Evolutionary conservation across 2,888 invertebrate genomes (phyloP).

Genomic region (Acleris emargana): DNA sequence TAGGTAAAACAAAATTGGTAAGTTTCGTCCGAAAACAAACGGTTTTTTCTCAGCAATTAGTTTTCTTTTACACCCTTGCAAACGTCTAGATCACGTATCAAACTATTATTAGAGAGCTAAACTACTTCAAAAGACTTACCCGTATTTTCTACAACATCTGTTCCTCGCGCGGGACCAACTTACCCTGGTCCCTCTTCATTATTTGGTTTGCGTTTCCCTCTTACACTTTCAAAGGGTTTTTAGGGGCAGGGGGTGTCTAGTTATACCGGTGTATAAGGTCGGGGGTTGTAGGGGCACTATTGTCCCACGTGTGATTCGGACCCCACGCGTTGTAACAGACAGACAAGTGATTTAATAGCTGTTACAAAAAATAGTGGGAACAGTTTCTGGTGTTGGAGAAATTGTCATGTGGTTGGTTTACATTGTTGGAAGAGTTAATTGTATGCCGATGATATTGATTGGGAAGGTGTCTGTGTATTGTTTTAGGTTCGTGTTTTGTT

Average conservation of each 20-base stretch:
- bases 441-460: slow-evolving; percentile 23
- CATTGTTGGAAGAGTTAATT: slow-evolving; percentile 29
- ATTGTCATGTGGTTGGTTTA: slow-evolving; percentile 29
- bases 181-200: slow-evolving; percentile 45
- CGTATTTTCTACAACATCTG: slow-evolving; percentile 62
- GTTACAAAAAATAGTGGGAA: slow-evolving; percentile 56
- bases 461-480: slow-evolving; percentile 9
- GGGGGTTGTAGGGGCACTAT: slow-evolving; percentile 60
- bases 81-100: slow-evolving; percentile 54
- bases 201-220: slow-evolving; percentile 38
- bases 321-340: slow-evolving; percentile 72
- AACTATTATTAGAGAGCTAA: slow-evolving; percentile 63
- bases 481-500: neutral
- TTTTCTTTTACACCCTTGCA: slow-evolving; percentile 39
- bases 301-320: slow-evolving; percentile 71
- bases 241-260: slow-evolving; percentile 45
- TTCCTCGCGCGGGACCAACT: slow-evolving; percentile 51
- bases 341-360: slow-evolving; percentile 75
- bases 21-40: slow-evolving; percentile 1
- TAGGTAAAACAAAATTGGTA: slow-evolving; percentile 4
- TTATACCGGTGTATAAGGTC: slow-evolving; percentile 44
- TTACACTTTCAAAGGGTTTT: slow-evolving; percentile 24
- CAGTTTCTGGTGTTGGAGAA: slow-evolving; percentile 25
- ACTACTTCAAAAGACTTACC: slow-evolving; percentile 67
- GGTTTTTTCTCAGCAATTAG: slow-evolving; percentile 18